Evolutionary conservation across 2,888 invertebrate genomes (phyloP).

Genomic region (Agrochola circellaris): DNA sequence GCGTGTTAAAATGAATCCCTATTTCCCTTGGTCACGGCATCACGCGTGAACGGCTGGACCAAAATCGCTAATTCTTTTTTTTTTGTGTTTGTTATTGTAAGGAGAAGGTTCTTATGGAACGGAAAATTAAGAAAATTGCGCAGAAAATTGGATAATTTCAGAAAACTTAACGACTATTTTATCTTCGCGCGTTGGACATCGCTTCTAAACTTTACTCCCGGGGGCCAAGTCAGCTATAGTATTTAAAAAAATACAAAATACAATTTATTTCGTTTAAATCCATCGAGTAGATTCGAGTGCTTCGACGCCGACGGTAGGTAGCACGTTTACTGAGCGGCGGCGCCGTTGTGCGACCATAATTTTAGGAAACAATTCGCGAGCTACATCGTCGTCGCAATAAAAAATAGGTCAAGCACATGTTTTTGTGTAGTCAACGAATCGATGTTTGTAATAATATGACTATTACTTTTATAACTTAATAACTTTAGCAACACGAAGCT

Average conservation of each 20-base stretch:
- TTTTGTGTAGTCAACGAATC: not conserved
- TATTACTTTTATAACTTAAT: not conserved
- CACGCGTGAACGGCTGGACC: too few species aligned
- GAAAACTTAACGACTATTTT: too few species aligned
- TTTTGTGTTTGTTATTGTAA: too few species aligned
- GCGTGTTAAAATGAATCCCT: too few species aligned
- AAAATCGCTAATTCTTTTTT: too few species aligned
- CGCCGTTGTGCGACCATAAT: not conserved
- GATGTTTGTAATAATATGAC: not conserved
- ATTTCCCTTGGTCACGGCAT: too few species aligned
- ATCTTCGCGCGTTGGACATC: too few species aligned
- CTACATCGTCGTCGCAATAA: not conserved
- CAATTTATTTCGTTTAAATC: not conserved
- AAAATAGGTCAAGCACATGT: not conserved
- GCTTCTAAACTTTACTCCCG: not conserved
- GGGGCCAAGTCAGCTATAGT: not conserved
- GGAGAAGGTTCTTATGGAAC: too few species aligned
- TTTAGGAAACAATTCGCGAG: not conserved
- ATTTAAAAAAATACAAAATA: not conserved
- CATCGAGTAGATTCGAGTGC: not conserved
- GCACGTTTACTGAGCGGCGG: not conserved
- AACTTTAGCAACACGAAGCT: not conserved
- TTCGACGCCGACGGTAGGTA: not conserved
- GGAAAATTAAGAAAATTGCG: too few species aligned
- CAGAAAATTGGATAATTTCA: too few species aligned